Percentiles rank a stretch among this genome's conserved stretches.
Conservation (phyloP, 2,113 vertebrate genomes). For the Petroica traversi region DNA sequence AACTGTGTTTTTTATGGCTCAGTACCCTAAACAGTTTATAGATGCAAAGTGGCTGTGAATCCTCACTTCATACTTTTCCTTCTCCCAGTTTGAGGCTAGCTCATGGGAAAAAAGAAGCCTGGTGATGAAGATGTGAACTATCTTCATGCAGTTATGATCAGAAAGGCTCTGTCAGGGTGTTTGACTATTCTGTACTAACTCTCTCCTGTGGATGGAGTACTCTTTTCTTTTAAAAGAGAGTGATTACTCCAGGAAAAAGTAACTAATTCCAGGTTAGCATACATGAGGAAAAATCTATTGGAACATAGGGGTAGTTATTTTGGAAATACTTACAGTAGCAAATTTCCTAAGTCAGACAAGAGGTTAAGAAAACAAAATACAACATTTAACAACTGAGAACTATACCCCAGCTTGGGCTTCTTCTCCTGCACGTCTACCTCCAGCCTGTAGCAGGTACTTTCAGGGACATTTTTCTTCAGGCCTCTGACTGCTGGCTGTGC, state of each 20-base stretch:
- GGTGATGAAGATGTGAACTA: not conserved
- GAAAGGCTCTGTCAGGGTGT: not conserved
- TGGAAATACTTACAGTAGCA: not conserved
- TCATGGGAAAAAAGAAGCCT: not conserved
- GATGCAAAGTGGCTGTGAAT: not conserved
- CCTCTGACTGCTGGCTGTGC: not conserved
- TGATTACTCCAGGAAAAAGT: not conserved
- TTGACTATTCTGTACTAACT: not conserved
- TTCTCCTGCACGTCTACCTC: not conserved
- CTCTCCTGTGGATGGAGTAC: not conserved
- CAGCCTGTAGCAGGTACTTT: not conserved
- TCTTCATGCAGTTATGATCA: not conserved
- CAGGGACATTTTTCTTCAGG: not conserved
- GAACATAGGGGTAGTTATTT: not conserved
- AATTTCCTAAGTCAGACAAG: not conserved
- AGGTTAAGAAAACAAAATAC: not conserved
- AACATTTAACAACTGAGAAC: not conserved
- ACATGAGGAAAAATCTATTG: not conserved
- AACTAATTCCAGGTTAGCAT: not conserved
- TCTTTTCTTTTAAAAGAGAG: not conserved
- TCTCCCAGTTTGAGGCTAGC: not conserved
- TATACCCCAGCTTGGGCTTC: not conserved
- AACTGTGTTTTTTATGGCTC: not conserved
- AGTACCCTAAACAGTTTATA: not conserved
- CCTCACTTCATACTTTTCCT: not conserved